These are phyloP conservation scores for Yponomeuta evonymella DNA, from an alignment of 2,888 invertebrate genomes.

Conservation along the genomic window DNA sequence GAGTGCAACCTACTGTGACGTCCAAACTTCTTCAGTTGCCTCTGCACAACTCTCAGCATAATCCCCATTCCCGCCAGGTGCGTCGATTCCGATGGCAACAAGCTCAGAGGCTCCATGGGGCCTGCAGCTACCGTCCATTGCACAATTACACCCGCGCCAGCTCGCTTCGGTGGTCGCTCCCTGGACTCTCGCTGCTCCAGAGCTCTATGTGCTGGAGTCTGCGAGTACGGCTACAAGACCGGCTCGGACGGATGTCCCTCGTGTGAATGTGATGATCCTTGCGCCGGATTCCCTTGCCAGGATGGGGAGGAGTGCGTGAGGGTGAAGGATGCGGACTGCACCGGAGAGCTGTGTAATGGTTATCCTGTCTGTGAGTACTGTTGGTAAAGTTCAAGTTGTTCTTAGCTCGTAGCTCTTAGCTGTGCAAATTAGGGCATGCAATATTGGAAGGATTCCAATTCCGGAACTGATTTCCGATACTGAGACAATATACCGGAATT, in stretches of 20 bases:
- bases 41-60: neutral
- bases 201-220: slow-evolving; percentile 87
- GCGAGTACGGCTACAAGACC: slow-evolving; percentile 89
- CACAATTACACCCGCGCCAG: slow-evolving; percentile 47
- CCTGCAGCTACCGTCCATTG: slow-evolving; percentile 83
- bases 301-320: slow-evolving; percentile 84
- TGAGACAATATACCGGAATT: too few relatives aligned
- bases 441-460: too few relatives aligned
- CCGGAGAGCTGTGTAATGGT: slow-evolving; percentile 79
- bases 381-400: neutral
- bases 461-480: too few relatives aligned
- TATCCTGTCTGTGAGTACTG: slow-evolving; percentile 83
- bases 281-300: slow-evolving; percentile 84
- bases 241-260: slow-evolving; percentile 83
- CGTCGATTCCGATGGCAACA: slow-evolving; percentile 86
- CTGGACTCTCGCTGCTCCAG: slow-evolving; percentile 76
- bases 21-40: too few relatives aligned
- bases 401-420: too few relatives aligned
- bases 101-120: slow-evolving; percentile 87
- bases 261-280: slow-evolving; percentile 91
- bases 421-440: too few relatives aligned
- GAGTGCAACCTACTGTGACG: too few relatives aligned
- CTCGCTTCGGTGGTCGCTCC: slow-evolving; percentile 67
- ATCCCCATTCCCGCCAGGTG: slow-evolving; percentile 61
- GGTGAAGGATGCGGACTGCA: slow-evolving; percentile 82